Percentiles rank a stretch among this genome's conserved stretches.
Conservation (phyloP, 2,888 invertebrate genomes). For the Smittia sp. region DNA sequence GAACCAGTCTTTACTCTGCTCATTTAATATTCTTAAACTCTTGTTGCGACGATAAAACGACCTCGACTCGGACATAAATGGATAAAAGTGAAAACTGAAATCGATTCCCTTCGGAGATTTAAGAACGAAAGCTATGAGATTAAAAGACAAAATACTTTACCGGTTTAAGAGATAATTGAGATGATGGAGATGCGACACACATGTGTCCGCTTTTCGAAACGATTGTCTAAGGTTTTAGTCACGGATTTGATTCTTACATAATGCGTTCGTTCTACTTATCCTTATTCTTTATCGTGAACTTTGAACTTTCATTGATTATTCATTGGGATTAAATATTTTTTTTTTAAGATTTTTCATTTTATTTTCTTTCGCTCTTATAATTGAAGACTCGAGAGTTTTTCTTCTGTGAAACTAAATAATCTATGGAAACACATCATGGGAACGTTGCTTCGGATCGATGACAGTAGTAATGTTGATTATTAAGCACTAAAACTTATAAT, state of each 20-base stretch:
- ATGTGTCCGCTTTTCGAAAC: slow-evolving; percentile 24
- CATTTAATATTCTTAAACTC: slow-evolving; percentile 5
- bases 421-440: no score
- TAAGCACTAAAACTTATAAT: no score
- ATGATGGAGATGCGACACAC: background rate
- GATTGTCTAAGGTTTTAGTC: slow-evolving; percentile 28
- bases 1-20: slow-evolving; percentile 11
- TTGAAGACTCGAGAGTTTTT: no score
- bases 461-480: no score
- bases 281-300: slow-evolving; percentile 1
- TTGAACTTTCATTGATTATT: background rate
- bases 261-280: slow-evolving; percentile 16
- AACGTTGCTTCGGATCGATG: no score
- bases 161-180: background rate
- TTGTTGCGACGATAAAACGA: background rate
- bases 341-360: no score
- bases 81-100: background rate
- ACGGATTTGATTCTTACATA: slow-evolving; percentile 4
- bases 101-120: no score
- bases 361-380: no score
- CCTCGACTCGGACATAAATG: background rate
- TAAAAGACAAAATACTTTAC: background rate
- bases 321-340: no score
- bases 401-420: no score
- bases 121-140: no score